phyloP scores from a whole-genome alignment of 2,113 vertebrate genomes.

The Myxocyprinus asiaticus region DNA sequence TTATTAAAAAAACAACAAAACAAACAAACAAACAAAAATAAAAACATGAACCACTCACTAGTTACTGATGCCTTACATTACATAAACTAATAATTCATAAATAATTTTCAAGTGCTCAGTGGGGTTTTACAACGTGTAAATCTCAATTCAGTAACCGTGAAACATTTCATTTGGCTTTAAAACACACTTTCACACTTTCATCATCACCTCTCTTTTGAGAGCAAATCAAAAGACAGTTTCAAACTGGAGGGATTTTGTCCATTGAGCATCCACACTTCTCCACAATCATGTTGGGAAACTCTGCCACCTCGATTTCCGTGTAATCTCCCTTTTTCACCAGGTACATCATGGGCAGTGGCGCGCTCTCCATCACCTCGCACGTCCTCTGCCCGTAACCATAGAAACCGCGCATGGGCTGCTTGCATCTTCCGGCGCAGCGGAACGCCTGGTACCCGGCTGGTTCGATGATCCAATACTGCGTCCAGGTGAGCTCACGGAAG shows the following conservation, averaged over 20 bases:
- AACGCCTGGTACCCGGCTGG: slow-evolving; percentile 72
- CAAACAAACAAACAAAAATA: too few relatives aligned
- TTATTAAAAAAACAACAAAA: too few relatives aligned
- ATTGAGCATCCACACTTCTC: slow-evolving; percentile 75
- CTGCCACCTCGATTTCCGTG: slow-evolving; percentile 77
- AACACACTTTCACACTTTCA: background rate
- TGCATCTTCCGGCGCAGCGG: slow-evolving; percentile 67
- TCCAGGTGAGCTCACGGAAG: slow-evolving; percentile 73
- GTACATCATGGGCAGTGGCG: slow-evolving; percentile 78
- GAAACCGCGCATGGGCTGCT: slow-evolving; percentile 57
- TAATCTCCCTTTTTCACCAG: slow-evolving; percentile 74
- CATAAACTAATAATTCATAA: slow-evolving; percentile 29
- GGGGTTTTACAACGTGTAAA: background rate
- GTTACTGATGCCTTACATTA: background rate
- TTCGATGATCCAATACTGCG: slow-evolving; percentile 75
- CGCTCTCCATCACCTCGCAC: slow-evolving; percentile 67
- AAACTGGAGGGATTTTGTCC: slow-evolving; percentile 65
- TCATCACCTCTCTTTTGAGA: slow-evolving; percentile 6
- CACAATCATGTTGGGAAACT: slow-evolving; percentile 77
- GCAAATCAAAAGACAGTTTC: slow-evolving; percentile 9
- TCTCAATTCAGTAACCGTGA: background rate
- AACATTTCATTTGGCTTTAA: too few relatives aligned
- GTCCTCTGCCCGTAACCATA: slow-evolving; percentile 62
- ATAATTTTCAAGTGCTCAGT: slow-evolving; percentile 38
- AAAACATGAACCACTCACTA: slow-evolving; percentile 37